Evolutionary conservation across 1,140 invertebrate species (phyloP).

Genomic region (Drosophila obscura): DNA sequence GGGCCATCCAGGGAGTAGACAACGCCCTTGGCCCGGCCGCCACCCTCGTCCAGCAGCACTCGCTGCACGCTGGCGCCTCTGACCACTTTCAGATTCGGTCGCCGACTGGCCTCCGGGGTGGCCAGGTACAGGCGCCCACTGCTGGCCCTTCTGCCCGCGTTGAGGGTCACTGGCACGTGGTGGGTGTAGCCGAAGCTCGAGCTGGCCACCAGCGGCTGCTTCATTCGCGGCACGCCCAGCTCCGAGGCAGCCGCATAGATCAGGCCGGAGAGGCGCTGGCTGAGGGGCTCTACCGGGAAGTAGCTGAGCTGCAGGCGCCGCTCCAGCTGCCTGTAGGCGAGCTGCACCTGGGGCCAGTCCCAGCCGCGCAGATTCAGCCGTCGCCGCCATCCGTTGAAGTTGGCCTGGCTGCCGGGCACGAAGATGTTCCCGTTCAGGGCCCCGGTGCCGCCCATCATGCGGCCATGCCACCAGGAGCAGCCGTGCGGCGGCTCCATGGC

Average conservation of each 20-base stretch:
- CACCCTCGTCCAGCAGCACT: slow-evolving; percentile 87
- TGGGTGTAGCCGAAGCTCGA: slow-evolving; percentile 74
- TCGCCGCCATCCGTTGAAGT: slow-evolving; percentile 87
- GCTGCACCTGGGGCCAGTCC: slow-evolving; percentile 88
- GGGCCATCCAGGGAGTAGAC: slow-evolving; percentile 85
- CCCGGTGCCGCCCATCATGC: slow-evolving; percentile 88
- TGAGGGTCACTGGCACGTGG: slow-evolving; percentile 85
- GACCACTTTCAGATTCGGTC: slow-evolving; percentile 88
- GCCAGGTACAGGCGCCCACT: slow-evolving; percentile 85
- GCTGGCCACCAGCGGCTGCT: slow-evolving; percentile 85
- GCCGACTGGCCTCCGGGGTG: slow-evolving; percentile 86
- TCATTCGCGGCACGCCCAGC: slow-evolving; percentile 84
- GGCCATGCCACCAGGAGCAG: slow-evolving; percentile 86
- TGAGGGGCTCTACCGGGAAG: slow-evolving; percentile 12
- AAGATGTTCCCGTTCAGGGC: slow-evolving; percentile 90
- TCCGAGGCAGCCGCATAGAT: slow-evolving; percentile 42
- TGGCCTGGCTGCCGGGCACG: slow-evolving; percentile 87
- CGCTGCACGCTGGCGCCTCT: slow-evolving; percentile 85
- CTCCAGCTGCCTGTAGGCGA: slow-evolving; percentile 73
- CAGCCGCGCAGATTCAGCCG: slow-evolving; percentile 86
- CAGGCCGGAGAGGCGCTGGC: slow-evolving; percentile 84
- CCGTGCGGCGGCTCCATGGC: slow-evolving; percentile 77
- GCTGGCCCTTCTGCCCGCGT: slow-evolving; percentile 85
- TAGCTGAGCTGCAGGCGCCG: slow-evolving; percentile 35
- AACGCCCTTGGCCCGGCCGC: slow-evolving; percentile 88